Evolutionary conservation across 2,797 vertebrate species (phyloP), one percentile per base, ranked within the genome.

Genomic region (Hippopotamyrus pictus): DNA sequence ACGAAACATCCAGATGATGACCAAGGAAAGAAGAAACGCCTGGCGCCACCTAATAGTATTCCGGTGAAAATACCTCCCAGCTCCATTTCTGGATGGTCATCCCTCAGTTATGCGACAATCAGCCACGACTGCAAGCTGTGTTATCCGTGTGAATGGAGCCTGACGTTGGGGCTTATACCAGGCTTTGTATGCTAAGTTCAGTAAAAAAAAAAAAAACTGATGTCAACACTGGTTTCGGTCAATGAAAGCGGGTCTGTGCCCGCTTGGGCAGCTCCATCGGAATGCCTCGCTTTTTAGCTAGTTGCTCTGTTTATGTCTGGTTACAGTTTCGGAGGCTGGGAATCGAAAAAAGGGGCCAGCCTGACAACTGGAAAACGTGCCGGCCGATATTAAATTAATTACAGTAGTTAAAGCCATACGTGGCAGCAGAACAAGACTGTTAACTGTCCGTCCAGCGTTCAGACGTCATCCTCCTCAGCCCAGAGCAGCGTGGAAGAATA

Each of bases 1-100:
- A 93, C 73, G 54, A 17, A 29, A 93, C 83, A 92, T 91, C 92
- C 92, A 91, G 90, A 91, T 83, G 91, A 46, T 25, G 51, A 44
- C 88, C 65, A 22, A 44, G 11, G 90, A 50, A 86, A 51, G 29
- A 51, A 57, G 54, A 46, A 53, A 54, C 22, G 17, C 44, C 29
- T 41, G 46, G 59, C 59, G 29, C 83, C 88, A 86, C 29, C 88
- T 89, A 89, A 73, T 53, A 54, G 54, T 3, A 51, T 44, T 50
- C 76, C 4, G 9, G 22, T 19, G 25, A 65, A 89, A n/a, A 19
- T 44, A 54, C 22, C 12, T 5, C 17, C 86, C 19, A 11, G 19
- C 46, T 50, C 33, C 3, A 22, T 44, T 46, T 3, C 37, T 25
- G 54, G 19, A 2, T 12, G 14, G 22, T 33, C 22, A 2, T 6